A percentile compares a stretch with the other conserved stretches of the same genome.
These are phyloP conservation scores for Harpagoxenus sublaevis DNA, from an alignment of 2,888 invertebrate genomes.

Conservation along the genomic window DNA sequence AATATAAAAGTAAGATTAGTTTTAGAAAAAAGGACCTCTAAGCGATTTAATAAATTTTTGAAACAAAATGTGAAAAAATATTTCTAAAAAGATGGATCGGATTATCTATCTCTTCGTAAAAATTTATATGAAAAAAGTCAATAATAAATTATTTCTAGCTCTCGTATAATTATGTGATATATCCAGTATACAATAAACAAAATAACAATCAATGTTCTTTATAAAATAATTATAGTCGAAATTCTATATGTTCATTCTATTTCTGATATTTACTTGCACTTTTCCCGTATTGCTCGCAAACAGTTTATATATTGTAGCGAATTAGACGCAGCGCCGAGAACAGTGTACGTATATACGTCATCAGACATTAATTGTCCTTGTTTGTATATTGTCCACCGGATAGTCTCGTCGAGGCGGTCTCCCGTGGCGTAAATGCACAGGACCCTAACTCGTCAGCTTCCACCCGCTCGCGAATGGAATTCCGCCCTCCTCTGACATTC, in stretches of 20 bases:
- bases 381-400: slow-evolving; percentile 35
- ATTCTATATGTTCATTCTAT: background rate
- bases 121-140: background rate
- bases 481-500: slow-evolving; percentile 15
- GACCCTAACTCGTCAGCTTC: slow-evolving; percentile 54
- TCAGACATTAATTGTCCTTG: slow-evolving; percentile 50
- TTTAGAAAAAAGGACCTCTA: background rate
- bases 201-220: background rate
- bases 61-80: background rate
- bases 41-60: background rate
- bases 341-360: slow-evolving; percentile 21
- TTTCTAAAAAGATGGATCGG: background rate
- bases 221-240: background rate
- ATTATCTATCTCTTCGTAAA: background rate
- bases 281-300: background rate
- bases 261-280: background rate
- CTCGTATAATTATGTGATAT: background rate
- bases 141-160: background rate
- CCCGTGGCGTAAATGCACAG: slow-evolving; percentile 37
- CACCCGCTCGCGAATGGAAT: slow-evolving; percentile 39
- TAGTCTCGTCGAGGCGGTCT: slow-evolving; percentile 38
- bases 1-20: background rate
- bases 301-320: background rate
- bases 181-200: background rate
- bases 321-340: slow-evolving; percentile 9